Evolutionary conservation across 2,888 invertebrate species (phyloP).

Genomic region (Ectemnius lituratus): DNA sequence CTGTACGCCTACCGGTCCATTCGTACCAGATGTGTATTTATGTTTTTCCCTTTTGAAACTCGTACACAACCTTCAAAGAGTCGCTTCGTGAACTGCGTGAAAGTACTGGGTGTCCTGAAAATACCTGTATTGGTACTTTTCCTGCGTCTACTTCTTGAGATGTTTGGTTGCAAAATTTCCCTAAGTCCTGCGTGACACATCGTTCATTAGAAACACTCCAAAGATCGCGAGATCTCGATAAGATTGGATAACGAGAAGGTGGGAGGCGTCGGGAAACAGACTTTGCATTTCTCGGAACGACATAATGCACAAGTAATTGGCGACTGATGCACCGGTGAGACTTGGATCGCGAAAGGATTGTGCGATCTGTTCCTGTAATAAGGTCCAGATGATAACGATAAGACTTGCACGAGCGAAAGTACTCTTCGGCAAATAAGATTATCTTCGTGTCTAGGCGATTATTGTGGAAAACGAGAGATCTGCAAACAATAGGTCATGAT

Average conservation of each 20-base stretch:
- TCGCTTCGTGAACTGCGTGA: no score
- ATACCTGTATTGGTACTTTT: no score
- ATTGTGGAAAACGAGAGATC: not conserved
- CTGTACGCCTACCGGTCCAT: no score
- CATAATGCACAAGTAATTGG: constrained; percentile 19
- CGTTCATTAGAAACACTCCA: constrained; percentile 18
- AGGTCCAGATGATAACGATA: constrained; percentile 10
- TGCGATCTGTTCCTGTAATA: not conserved
- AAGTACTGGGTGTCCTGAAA: no score
- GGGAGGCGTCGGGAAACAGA: constrained; percentile 22
- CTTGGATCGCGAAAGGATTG: not conserved
- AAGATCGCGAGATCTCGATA: constrained; percentile 22
- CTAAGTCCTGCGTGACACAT: constrained; percentile 14
- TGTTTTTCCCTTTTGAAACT: no score
- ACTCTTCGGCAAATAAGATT: not conserved
- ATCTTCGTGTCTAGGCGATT: not conserved
- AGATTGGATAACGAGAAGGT: constrained; percentile 34
- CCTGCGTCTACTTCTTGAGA: no score
- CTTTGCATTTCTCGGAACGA: constrained; percentile 2
- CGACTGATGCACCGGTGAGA: not conserved
- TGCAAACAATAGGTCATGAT: no score
- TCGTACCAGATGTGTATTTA: no score
- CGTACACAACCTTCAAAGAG: no score
- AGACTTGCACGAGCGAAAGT: not conserved
- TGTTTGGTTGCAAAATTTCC: not conserved